Evolutionary conservation across 2,113 vertebrate species (phyloP).

Genomic region (Athene cunicularia): DNA sequence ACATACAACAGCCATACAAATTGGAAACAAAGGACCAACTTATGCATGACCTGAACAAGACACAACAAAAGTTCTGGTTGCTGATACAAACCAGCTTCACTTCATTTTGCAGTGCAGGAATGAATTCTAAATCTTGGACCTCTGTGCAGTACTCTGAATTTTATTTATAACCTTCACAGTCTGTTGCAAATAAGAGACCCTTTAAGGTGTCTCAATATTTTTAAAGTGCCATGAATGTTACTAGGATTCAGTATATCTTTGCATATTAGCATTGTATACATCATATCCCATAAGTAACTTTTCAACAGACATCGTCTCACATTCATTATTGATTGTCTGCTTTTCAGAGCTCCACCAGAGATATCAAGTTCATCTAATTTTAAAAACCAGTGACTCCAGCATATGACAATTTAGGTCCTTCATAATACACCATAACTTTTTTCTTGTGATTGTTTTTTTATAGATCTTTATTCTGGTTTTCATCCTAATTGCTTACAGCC

Average conservation of each 20-base stretch:
- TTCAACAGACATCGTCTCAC: background rate
- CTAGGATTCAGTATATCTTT: slow-evolving; percentile 11
- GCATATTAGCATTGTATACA: background rate
- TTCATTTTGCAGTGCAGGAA: background rate
- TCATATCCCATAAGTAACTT: slow-evolving; percentile 50
- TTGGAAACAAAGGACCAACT: background rate
- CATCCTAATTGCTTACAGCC: background rate
- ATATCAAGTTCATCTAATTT: background rate
- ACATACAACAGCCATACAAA: background rate
- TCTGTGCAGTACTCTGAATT: background rate
- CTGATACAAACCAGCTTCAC: background rate
- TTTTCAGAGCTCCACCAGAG: background rate
- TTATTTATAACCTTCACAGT: background rate
- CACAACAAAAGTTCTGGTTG: background rate
- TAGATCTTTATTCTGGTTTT: background rate
- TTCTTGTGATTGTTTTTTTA: background rate
- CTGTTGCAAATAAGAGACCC: background rate
- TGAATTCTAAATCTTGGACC: background rate
- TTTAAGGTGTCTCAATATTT: background rate
- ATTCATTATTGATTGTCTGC: background rate
- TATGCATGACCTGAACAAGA: background rate
- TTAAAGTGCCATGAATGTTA: background rate
- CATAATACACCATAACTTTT: background rate
- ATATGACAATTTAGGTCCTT: background rate
- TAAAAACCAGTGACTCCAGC: background rate